Conservation (phyloP, 1,140 invertebrate genomes). For the Heliconius himera region DNA sequence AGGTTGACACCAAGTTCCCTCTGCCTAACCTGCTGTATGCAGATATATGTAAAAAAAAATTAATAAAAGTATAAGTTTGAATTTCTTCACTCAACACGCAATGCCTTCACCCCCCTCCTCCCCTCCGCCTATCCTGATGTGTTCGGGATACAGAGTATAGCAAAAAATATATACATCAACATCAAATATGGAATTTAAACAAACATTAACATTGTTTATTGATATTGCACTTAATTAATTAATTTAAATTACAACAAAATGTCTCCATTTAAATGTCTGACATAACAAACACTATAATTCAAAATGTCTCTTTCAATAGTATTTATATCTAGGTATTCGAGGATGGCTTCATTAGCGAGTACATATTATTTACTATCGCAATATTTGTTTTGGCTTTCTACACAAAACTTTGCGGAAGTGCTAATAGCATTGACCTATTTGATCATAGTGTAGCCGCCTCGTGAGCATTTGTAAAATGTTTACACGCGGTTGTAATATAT, state of each 20-base stretch:
- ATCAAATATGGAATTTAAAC: too few species aligned
- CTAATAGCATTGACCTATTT: constrained; percentile 39
- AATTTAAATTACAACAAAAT: neutral
- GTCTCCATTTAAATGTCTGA: neutral
- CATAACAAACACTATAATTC: neutral
- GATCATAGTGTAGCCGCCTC: neutral
- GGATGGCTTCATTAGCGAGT: constrained; percentile 32
- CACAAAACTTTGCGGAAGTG: constrained; percentile 31
- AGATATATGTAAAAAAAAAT: too few species aligned
- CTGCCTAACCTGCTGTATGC: too few species aligned
- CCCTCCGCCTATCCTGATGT: too few species aligned
- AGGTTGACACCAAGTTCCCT: too few species aligned
- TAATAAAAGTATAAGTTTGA: too few species aligned
- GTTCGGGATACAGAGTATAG: too few species aligned
- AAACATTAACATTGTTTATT: too few species aligned
- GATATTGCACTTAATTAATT: neutral
- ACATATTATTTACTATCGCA: constrained; percentile 25
- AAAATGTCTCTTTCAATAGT: neutral
- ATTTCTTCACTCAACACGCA: too few species aligned
- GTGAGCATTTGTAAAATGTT: constrained; percentile 3
- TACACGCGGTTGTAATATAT: neutral
- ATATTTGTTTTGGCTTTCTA: constrained; percentile 41
- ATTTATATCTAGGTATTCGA: neutral
- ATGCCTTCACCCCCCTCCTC: too few species aligned
- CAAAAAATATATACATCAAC: too few species aligned